Percentiles rank a stretch among this genome's conserved stretches.
These are phyloP conservation scores for Neodiprion lecontei DNA, from an alignment of 1,140 invertebrate genomes.

Conservation along the genomic window DNA sequence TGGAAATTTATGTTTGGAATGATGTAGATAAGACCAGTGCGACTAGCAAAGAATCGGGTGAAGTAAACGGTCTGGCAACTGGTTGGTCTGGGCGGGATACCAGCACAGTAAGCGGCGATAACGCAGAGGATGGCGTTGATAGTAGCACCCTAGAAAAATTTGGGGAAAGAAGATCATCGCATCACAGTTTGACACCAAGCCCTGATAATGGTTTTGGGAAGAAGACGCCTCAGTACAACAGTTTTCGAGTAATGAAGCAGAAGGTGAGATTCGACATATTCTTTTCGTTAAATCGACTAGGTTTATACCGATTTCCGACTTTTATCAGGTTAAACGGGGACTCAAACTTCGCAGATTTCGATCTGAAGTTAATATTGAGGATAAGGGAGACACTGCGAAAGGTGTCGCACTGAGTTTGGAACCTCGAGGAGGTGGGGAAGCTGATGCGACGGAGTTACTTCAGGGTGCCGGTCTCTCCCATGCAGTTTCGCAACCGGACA, in stretches of 20 bases:
- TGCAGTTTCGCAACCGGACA: constrained; percentile 59
- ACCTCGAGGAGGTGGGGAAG: constrained; percentile 52
- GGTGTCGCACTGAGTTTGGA: constrained; percentile 51
- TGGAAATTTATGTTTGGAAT: constrained; percentile 15
- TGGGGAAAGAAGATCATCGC: constrained; percentile 36
- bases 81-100: constrained; percentile 36
- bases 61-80: constrained; percentile 34
- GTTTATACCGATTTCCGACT: not conserved
- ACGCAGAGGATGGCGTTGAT: constrained; percentile 27
- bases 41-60: constrained; percentile 47
- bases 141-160: constrained; percentile 35
- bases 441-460: constrained; percentile 56
- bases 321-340: constrained; percentile 53
- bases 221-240: constrained; percentile 49
- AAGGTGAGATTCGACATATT: constrained; percentile 38
- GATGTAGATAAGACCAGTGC: constrained; percentile 40
- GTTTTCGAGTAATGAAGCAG: constrained; percentile 56
- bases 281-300: constrained; percentile 11
- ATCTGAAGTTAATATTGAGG: constrained; percentile 59
- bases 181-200: constrained; percentile 49
- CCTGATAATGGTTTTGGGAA: constrained; percentile 50
- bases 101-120: constrained; percentile 19
- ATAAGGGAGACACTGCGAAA: constrained; percentile 46
- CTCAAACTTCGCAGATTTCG: constrained; percentile 56
- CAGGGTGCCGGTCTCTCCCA: constrained; percentile 51